Base-by-base conservation (phyloP, 2,113 vertebrate species). In the Lipophrys pholis region DNA sequence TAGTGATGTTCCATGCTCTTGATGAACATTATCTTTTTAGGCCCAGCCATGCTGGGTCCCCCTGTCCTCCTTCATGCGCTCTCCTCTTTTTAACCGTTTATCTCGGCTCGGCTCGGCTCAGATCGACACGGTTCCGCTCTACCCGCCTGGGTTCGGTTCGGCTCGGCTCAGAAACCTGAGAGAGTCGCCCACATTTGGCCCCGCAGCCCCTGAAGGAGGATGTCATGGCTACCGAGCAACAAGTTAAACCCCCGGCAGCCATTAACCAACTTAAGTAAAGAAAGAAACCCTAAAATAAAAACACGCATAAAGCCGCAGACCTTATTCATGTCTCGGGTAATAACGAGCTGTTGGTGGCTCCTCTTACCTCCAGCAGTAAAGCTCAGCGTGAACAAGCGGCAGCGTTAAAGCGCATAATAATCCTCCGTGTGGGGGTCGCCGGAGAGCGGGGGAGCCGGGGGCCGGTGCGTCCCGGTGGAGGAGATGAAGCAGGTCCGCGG, bases 161-260 rank as follows among this genome's bases (percentile, higher is more conserved):
- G 30, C 49, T 63, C 43, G 3, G 72, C 71, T 65, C 78, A 77
- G 84, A 73, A 83, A 81, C 81, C 60, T 80, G 77, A 75, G 77
- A 75, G 62, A 87, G 40, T 30, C 21, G 61, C 30, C 42, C 77
- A 62, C 62, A 30, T 53, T 69, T 12, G 59, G 73, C 79, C 71
- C 65, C 35, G 0, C 55, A 48, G 56, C 21, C 72, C 63, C 14
- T n/a, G 56, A 68, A 30, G 17, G 62, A 69, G 64, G 85, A 80
- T 85, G 82, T 74, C 85, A 82, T 82, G 82, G 85, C 89, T 56
- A 82, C 85, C 81, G 35, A 65, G 81, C 80, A 85, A 87, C 87
- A 85, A 60, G 85, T 86, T 65, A 58, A n/a, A 52, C 58, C 42
- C 12, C 40, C 39, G 15, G 52, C 72, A 59, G 75, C 87, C 66